Conservation (phyloP, 1,140 invertebrate species). For the Mizuhopecten yessoensis region DNA sequence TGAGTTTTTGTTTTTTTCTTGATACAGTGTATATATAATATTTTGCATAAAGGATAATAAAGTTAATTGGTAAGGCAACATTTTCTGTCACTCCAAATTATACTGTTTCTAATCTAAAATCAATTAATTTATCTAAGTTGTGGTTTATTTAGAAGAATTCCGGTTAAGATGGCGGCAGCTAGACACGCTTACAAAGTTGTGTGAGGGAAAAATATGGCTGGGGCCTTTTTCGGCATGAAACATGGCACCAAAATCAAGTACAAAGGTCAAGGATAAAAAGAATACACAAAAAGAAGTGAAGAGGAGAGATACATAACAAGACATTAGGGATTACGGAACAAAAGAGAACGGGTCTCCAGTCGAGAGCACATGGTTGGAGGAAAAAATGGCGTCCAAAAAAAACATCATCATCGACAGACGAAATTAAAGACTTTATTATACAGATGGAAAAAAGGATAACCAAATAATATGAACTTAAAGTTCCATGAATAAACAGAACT, state of each 20-base stretch:
- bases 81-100: too few species aligned
- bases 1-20: too few species aligned
- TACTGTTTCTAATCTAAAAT: too few species aligned
- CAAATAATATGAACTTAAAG: not conserved
- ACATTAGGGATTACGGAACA: not conserved
- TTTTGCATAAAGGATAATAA: too few species aligned
- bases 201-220: not conserved
- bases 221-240: not conserved
- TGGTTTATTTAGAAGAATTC: too few species aligned
- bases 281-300: not conserved
- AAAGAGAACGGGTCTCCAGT: too few species aligned
- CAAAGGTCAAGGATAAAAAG: not conserved
- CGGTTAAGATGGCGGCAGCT: not conserved
- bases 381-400: not conserved
- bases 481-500: not conserved
- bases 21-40: too few species aligned
- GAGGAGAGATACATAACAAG: not conserved
- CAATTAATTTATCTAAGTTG: too few species aligned
- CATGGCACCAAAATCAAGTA: not conserved
- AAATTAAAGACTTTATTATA: not conserved
- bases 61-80: too few species aligned
- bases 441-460: not conserved
- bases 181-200: not conserved
- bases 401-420: not conserved
- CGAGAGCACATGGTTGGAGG: not conserved